These are phyloP conservation scores for Gymnogyps californianus DNA, from an alignment of 2,113 vertebrate species.

Conservation along the genomic window DNA sequence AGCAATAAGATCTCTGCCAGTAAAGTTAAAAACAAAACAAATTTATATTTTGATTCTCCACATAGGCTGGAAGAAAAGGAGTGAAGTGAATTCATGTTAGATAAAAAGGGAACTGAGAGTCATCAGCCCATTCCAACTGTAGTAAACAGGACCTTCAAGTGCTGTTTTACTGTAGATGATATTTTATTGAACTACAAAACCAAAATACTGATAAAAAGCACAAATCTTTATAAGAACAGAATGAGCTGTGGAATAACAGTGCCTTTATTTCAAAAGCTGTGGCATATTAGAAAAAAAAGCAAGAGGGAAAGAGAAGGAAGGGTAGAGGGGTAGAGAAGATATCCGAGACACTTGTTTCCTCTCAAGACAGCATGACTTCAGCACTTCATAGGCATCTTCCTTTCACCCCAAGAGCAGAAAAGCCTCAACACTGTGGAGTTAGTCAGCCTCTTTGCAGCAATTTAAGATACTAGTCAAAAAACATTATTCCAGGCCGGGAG, in stretches of 20 bases:
- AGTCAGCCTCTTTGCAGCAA: background rate
- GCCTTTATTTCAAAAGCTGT: background rate
- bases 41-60: background rate
- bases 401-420: background rate
- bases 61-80: background rate
- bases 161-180: background rate
- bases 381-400: background rate
- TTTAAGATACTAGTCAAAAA: background rate
- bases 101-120: background rate
- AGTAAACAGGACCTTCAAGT: background rate
- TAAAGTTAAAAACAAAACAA: background rate
- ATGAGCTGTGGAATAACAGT: background rate
- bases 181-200: background rate
- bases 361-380: background rate
- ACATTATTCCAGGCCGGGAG: background rate
- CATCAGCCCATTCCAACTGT: background rate
- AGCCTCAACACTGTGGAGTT: accelerated
- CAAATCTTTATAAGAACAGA: background rate
- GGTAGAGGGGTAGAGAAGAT: background rate
- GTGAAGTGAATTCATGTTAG: background rate
- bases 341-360: background rate
- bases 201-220: background rate
- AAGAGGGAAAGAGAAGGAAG: background rate
- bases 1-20: background rate
- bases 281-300: background rate